Percentiles rank a stretch among this genome's conserved stretches.
Evolutionary conservation across 2,888 invertebrate genomes (phyloP).

Genomic region (Patella depressa): DNA sequence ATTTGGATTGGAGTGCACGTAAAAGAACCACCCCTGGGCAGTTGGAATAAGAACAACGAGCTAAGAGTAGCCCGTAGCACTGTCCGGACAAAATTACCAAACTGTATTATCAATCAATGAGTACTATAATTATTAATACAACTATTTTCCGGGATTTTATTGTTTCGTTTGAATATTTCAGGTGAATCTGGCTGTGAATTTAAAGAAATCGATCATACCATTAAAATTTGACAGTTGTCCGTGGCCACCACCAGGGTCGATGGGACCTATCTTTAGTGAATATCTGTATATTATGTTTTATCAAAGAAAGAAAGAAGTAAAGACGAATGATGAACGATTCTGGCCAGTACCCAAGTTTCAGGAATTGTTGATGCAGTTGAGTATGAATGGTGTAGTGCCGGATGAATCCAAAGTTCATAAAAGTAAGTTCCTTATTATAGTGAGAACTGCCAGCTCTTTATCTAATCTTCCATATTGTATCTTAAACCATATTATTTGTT

Average conservation of each 20-base stretch:
- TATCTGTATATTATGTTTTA: conserved; percentile 65
- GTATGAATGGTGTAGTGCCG: conserved; percentile 53
- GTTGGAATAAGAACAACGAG: too few relatives aligned
- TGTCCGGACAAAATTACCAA: too few relatives aligned
- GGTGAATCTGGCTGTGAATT: conserved; percentile 63
- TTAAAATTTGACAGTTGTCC: conserved; percentile 65
- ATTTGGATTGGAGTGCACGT: too few relatives aligned
- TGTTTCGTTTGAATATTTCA: conserved; percentile 28
- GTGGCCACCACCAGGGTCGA: conserved; percentile 68
- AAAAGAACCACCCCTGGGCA: too few relatives aligned
- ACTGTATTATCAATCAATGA: too few relatives aligned
- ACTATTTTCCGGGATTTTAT: too few relatives aligned
- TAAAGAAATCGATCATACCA: conserved; percentile 67
- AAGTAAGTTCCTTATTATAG: conserved; percentile 37
- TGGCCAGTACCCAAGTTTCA: conserved; percentile 66
- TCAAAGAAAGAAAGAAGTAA: conserved; percentile 38
- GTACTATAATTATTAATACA: too few relatives aligned
- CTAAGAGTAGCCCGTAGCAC: too few relatives aligned
- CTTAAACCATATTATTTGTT: too few relatives aligned
- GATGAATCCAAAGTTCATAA: conserved; percentile 45
- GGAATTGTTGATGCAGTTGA: conserved; percentile 67
- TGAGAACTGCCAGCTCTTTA: too few relatives aligned
- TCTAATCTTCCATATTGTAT: too few relatives aligned
- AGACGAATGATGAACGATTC: conserved; percentile 53
- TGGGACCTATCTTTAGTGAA: conserved; percentile 70